Percentiles rank a stretch among this genome's conserved stretches.
These are phyloP conservation scores for Tigriopus japonicus DNA, from an alignment of 1,140 invertebrate genomes.

Conservation along the genomic window DNA sequence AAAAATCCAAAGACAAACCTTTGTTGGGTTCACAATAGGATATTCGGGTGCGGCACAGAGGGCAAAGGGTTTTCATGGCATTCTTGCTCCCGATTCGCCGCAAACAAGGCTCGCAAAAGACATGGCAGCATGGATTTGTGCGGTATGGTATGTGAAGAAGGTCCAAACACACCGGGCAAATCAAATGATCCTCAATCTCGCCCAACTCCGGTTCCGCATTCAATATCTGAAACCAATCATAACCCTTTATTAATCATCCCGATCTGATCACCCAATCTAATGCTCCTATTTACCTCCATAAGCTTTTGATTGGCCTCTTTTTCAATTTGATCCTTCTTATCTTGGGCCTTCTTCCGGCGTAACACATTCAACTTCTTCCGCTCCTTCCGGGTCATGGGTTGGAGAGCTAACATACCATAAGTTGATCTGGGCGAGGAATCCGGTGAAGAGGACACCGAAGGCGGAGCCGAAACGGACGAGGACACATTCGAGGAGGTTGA, in stretches of 20 bases:
- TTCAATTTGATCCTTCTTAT: too few species aligned
- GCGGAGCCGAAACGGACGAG: too few species aligned
- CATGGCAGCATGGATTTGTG: background rate
- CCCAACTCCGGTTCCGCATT: constrained; percentile 8
- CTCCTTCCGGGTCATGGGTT: too few species aligned
- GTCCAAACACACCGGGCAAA: constrained; percentile 9
- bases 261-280: too few species aligned
- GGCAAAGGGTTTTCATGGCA: constrained; percentile 5
- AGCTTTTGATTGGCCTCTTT: too few species aligned
- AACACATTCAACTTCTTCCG: too few species aligned
- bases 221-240: background rate
- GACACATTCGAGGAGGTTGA: too few species aligned
- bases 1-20: background rate
- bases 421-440: too few species aligned
- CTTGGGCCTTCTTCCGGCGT: too few species aligned
- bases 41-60: background rate
- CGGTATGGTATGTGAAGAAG: background rate
- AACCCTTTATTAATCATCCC: background rate
- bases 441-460: too few species aligned
- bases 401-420: too few species aligned
- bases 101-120: constrained; percentile 10
- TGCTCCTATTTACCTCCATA: too few species aligned
- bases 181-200: background rate
- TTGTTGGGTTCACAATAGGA: background rate
- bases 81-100: background rate